A percentile compares a stretch with the other conserved stretches of the same genome.
These are phyloP conservation scores for Geotrypetes seraphini DNA, from an alignment of 2,797 vertebrate genomes.

Conservation along the genomic window DNA sequence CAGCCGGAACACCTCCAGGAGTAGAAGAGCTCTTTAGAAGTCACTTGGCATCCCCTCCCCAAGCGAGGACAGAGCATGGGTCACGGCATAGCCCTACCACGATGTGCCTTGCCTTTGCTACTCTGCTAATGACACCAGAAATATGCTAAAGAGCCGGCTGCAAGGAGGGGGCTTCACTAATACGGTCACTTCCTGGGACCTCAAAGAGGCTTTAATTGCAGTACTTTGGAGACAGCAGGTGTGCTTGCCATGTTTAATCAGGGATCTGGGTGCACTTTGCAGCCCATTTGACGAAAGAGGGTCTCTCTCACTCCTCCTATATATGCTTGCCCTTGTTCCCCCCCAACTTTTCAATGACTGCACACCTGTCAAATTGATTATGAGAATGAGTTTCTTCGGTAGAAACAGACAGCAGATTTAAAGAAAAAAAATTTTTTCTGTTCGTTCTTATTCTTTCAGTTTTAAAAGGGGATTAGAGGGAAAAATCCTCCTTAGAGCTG, in stretches of 20 bases:
- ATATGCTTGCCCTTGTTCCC: conserved; percentile 6
- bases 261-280: conserved; percentile 23
- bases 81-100: conserved; percentile 42
- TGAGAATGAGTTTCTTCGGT: conserved; percentile 40
- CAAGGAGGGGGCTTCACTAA: conserved; percentile 25
- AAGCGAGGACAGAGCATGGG: conserved; percentile 34
- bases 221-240: conserved; percentile 61
- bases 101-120: conserved; percentile 32
- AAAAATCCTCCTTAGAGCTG: too few species aligned
- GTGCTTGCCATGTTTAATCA: conserved; percentile 76
- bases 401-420: conserved; percentile 22
- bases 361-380: conserved; percentile 54
- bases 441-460: conserved; percentile 12
- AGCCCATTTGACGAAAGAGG: conserved; percentile 17
- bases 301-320: conserved; percentile 3
- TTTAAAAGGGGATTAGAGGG: conserved; percentile 27
- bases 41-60: conserved; percentile 39
- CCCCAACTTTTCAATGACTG: conserved; percentile 34
- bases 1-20: conserved; percentile 34
- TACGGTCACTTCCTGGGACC: conserved; percentile 43
- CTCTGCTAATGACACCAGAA: conserved; percentile 43
- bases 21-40: conserved; percentile 38
- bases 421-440: conserved; percentile 26
- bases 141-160: conserved; percentile 46
- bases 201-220: conserved; percentile 54